Evolutionary conservation across 2,113 vertebrate genomes (phyloP).

Genomic region (Lathamus discolor): DNA sequence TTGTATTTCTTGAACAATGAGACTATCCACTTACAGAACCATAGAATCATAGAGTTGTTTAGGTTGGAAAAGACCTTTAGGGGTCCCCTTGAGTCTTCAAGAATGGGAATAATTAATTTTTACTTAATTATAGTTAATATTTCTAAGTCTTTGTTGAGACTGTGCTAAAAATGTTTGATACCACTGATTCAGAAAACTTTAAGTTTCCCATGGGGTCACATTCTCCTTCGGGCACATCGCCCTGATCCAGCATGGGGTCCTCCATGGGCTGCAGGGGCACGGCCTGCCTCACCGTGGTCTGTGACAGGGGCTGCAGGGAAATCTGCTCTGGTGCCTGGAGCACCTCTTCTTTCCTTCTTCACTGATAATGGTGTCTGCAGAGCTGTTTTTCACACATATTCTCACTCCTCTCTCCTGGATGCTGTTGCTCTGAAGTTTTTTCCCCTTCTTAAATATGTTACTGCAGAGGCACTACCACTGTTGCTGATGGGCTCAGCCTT

Average conservation of each 20-base stretch:
- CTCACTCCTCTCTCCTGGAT: neutral
- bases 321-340: neutral
- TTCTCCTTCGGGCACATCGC: neutral
- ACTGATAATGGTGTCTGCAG: neutral
- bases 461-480: neutral
- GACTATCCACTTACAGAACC: neutral
- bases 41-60: neutral
- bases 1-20: neutral
- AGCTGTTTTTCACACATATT: neutral
- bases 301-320: neutral
- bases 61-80: neutral
- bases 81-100: neutral
- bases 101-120: neutral
- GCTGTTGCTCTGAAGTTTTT: neutral
- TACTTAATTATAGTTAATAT: neutral
- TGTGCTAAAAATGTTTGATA: neutral
- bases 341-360: neutral
- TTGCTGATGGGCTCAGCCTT: neutral
- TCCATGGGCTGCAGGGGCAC: rapidly evolving
- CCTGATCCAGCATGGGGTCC: neutral
- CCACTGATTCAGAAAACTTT: neutral
- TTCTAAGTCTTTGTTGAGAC: neutral
- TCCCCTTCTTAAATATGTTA: neutral
- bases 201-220: neutral
- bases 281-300: neutral